phyloP scores from a whole-genome alignment of 2,888 invertebrate genomes.

The Rhorus exstirpatorius region DNA sequence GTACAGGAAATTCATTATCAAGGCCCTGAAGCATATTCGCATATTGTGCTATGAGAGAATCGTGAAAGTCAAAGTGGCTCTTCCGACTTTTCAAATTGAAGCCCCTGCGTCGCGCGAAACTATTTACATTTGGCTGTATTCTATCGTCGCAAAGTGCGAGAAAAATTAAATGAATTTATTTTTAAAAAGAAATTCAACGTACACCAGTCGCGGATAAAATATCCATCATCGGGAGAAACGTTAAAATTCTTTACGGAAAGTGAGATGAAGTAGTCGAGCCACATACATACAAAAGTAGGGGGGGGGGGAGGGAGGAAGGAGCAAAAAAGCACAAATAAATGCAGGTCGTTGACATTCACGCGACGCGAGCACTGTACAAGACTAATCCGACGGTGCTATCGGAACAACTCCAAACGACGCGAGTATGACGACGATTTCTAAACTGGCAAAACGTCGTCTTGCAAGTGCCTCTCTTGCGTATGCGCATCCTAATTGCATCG shows the following conservation, averaged over 20 bases:
- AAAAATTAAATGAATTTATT: background rate
- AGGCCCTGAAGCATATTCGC: background rate
- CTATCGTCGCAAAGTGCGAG: background rate
- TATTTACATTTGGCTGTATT: too few relatives aligned
- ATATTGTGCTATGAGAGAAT: background rate
- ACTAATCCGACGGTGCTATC: background rate
- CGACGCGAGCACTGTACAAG: conserved; percentile 16
- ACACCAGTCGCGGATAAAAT: background rate
- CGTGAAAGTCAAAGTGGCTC: conserved; percentile 53
- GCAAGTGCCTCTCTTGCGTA: conserved; percentile 40
- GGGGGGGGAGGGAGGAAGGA: background rate
- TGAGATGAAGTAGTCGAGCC: conserved; percentile 22
- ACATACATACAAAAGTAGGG: background rate
- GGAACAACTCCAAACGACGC: conserved; percentile 1
- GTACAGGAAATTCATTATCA: conserved; percentile 32
- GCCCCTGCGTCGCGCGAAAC: background rate
- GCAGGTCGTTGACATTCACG: conserved; percentile 66
- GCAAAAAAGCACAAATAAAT: conserved; percentile 25
- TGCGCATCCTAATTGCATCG: conserved; percentile 53
- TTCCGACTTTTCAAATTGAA: conserved; percentile 38
- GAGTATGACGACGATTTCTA: conserved; percentile 68
- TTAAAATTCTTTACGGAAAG: conserved; percentile 27
- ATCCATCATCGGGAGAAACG: conserved; percentile 22
- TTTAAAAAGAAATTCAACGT: conserved; percentile 15
- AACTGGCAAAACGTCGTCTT: conserved; percentile 62